These are phyloP conservation scores for Zaprionus capensis DNA, from an alignment of 1,140 invertebrate species.

Conservation along the genomic window DNA sequence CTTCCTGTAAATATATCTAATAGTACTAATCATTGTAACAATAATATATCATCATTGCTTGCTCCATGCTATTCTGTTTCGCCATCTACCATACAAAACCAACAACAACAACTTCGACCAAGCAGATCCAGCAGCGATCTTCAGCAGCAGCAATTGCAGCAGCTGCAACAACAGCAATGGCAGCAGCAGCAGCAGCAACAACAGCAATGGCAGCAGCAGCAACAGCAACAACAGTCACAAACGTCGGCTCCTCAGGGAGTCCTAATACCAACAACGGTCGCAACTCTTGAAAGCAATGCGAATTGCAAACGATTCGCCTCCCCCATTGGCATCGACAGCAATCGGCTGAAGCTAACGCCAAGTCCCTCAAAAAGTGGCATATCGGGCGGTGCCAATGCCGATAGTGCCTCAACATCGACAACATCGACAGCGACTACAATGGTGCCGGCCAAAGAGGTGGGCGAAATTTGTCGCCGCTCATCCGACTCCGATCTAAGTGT, in stretches of 20 bases:
- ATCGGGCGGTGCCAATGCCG: conserved; percentile 63
- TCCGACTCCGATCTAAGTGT: conserved; percentile 97
- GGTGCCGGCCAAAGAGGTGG: conserved; percentile 62
- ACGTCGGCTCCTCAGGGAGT: conserved; percentile 26
- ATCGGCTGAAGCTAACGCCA: conserved; percentile 68
- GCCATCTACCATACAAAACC: conserved; percentile 69
- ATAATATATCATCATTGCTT: conserved; percentile 83
- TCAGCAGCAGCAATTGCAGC: conserved; percentile 48
- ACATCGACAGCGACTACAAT: conserved; percentile 74
- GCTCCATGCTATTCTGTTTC: conserved; percentile 72
- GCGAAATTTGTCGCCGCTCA: conserved; percentile 90
- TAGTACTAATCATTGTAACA: conserved; percentile 83
- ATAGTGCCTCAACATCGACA: conserved; percentile 73
- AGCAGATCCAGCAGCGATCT: conserved; percentile 68
- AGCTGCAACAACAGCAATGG: conserved; percentile 2
- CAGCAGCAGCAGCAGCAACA: conserved; percentile 10
- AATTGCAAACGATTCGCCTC: conserved; percentile 63
- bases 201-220: conserved; percentile 1
- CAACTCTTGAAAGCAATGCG: conserved; percentile 47
- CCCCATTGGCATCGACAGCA: conserved; percentile 55
- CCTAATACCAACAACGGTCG: conserved; percentile 55
- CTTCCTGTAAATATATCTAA: conserved; percentile 77
- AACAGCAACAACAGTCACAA: conserved; percentile 21
- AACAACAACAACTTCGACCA: conserved; percentile 54
- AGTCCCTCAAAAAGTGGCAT: conserved; percentile 79